Conservation (phyloP, 64 coral and sea anemone species). For the Pocillopora verrucosa region DNA sequence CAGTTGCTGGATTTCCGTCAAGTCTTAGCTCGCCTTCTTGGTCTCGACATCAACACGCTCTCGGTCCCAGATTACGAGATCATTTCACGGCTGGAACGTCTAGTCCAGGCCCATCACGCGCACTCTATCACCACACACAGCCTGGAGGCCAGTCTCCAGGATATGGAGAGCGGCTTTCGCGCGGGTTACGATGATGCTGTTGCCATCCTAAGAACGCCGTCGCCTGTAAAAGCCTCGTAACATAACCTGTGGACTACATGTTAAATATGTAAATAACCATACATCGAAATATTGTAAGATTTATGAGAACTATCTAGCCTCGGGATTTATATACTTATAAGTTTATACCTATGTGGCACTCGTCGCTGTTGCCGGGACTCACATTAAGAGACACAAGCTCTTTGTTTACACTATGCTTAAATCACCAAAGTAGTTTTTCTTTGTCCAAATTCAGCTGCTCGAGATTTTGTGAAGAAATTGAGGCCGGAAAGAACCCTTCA, state of each 20-base stretch:
- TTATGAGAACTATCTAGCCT: no score
- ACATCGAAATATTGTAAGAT: neutral
- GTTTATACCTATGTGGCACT: no score
- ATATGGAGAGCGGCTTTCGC: conserved; percentile 86
- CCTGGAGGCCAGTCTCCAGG: conserved; percentile 96
- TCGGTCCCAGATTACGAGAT: conserved; percentile 99
- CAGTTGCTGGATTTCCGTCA: conserved; percentile 94
- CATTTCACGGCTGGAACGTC: conserved; percentile 90
- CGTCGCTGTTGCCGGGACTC: no score
- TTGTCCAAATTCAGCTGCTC: no score
- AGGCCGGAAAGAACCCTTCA: no score
- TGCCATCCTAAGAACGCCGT: conserved; percentile 85
- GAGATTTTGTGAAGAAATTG: no score
- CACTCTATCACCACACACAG: conserved; percentile 97
- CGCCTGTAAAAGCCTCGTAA: conserved; percentile 76
- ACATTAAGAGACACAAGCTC: no score
- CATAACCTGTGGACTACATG: neutral
- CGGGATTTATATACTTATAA: no score
- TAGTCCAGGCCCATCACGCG: conserved; percentile 95
- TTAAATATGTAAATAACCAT: neutral
- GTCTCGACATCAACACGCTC: conserved; percentile 84
- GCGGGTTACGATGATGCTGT: conserved; percentile 91
- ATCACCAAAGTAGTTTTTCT: no score
- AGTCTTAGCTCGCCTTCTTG: conserved; percentile 89
- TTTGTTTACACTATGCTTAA: no score